These are phyloP conservation scores for Drosophila algonquin DNA, from an alignment of 2,888 invertebrate genomes.

Conservation along the genomic window DNA sequence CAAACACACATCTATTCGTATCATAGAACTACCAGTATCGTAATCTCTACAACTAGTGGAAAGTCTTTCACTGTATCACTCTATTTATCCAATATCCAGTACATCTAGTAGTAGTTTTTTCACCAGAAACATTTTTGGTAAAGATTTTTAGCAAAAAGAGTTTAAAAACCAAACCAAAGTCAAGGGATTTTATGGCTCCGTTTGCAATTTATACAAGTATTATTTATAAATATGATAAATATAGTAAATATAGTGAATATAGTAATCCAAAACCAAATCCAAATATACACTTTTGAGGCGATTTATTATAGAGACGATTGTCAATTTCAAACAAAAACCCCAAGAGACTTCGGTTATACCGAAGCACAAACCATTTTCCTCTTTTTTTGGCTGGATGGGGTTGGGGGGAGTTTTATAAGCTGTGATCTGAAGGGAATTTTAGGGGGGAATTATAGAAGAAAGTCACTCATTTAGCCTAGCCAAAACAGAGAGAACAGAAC, in stretches of 20 bases:
- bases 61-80: neutral
- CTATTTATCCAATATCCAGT: conserved; percentile 41
- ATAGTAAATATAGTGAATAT: neutral
- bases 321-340: conserved; percentile 25
- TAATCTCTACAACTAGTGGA: conserved; percentile 25
- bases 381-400: conserved; percentile 26
- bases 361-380: conserved; percentile 12
- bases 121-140: conserved; percentile 41
- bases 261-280: conserved; percentile 28
- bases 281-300: conserved; percentile 43
- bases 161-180: conserved; percentile 31
- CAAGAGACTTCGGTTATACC: neutral
- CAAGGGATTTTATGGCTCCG: conserved; percentile 56
- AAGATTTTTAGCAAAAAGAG: conserved; percentile 35
- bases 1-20: conserved; percentile 28
- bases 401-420: conserved; percentile 49
- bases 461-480: conserved; percentile 31
- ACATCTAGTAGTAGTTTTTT: conserved; percentile 54
- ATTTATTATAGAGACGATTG: conserved; percentile 43
- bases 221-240: conserved; percentile 45
- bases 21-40: conserved; percentile 18
- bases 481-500: conserved; percentile 29
- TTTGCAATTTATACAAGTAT: conserved; percentile 66
- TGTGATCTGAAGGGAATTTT: conserved; percentile 58
- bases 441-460: conserved; percentile 14